Base-by-base conservation (phyloP, 2,113 vertebrate genomes). In the Megaceryle maxima region DNA sequence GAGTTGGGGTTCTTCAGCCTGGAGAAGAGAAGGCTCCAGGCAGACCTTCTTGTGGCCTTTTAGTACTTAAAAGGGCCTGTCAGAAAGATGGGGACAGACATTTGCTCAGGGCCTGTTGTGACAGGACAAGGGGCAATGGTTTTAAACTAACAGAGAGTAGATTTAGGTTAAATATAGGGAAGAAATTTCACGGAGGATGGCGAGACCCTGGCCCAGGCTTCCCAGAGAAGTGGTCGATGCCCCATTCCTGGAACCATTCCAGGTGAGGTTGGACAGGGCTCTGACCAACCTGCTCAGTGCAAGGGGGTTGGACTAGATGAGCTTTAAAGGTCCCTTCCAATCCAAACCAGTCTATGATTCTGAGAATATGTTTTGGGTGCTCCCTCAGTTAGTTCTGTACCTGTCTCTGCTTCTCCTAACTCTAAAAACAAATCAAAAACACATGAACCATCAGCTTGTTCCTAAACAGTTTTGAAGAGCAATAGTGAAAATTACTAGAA, bases 201-300 rank as follows among this genome's bases (percentile, higher is more conserved):
- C 3, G 1, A 80, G 15, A 7, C n/a, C 11, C 67, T 69, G 68
- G 24, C 24, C 9, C 33, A 37, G 59, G 26, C 18, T 57, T 41
- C n/a, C 48, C 53, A 50, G 70, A 57, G 2, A 74, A 26, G 39
- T 48, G 18, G 79, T 5, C 6, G 26, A 41, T 64, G 64, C 28
- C 35, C 37, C 82, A 37, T 82, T 43, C 66, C 48, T 90, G 66
- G 48, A 1, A 33, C 25, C 33, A 29, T 0, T 28, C 57, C 22
- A 41, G 70, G 28, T 17, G 72, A 48, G 81, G 46, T 0, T 86
- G 70, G 28, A 8, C 0, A 0, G 50, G 82, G 31, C 31, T 75
- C 7, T 60, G 44, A 41, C 57, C 39, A 68, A 0, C 56, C 62
- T 83, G 44, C 8, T 13, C 2, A 44, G 14, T 44, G 43, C 43